Conservation (phyloP, 2,113 vertebrate genomes). For the Takifugu flavidus region DNA sequence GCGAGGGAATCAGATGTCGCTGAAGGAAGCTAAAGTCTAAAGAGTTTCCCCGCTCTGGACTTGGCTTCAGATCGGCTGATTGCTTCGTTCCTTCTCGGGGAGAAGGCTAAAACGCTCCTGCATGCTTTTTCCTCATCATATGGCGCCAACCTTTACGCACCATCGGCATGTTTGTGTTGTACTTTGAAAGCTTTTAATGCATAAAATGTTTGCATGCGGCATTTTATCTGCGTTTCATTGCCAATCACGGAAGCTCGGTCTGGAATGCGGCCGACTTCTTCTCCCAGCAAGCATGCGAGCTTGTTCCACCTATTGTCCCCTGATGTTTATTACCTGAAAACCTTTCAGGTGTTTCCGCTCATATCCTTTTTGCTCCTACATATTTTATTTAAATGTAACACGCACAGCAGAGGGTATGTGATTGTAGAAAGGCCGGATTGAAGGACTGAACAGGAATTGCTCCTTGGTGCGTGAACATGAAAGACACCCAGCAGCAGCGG, state of each 20-base stretch:
- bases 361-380: slow-evolving; percentile 60
- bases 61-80: slow-evolving; percentile 20
- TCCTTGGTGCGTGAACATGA: slow-evolving; percentile 45
- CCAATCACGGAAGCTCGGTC: slow-evolving; percentile 3
- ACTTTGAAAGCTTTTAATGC: slow-evolving; percentile 27
- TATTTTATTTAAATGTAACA: slow-evolving; percentile 69
- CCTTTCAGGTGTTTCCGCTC: slow-evolving; percentile 23
- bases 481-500: too few relatives aligned
- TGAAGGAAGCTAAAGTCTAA: background rate
- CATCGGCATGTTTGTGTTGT: slow-evolving; percentile 20
- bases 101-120: slow-evolving; percentile 36
- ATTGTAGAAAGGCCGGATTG: slow-evolving; percentile 37
- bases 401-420: slow-evolving; percentile 63
- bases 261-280: slow-evolving; percentile 29
- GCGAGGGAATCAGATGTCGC: slow-evolving; percentile 2
- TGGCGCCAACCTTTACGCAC: slow-evolving; percentile 7
- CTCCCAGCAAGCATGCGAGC: slow-evolving; percentile 39
- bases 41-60: slow-evolving; percentile 1
- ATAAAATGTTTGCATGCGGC: slow-evolving; percentile 39
- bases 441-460: slow-evolving; percentile 38
- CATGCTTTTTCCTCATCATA: slow-evolving; percentile 34
- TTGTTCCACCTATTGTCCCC: slow-evolving; percentile 12
- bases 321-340: slow-evolving; percentile 23
- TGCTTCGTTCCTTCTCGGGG: slow-evolving; percentile 21
- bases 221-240: slow-evolving; percentile 15